phyloP scores from a whole-genome alignment of 2,888 invertebrate genomes.

The Yponomeuta evonymella region DNA sequence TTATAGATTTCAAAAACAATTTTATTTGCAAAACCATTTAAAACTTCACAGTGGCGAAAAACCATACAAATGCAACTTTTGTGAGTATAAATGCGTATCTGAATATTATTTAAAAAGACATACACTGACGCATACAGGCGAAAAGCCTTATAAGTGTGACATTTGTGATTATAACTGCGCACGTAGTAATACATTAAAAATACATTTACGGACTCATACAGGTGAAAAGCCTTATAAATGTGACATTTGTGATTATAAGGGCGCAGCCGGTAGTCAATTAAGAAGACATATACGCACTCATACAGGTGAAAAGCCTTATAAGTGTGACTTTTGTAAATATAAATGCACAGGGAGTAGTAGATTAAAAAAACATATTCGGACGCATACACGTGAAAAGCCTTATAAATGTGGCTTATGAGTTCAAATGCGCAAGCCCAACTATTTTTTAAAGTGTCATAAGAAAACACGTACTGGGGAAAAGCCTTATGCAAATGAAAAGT shows the following conservation, averaged over 20 bases:
- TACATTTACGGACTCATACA: neutral
- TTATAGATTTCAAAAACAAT: slow-evolving; percentile 14
- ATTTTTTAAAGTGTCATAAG: too few species aligned
- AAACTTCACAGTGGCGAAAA: slow-evolving; percentile 24
- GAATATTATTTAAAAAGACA: neutral
- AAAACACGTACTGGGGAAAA: too few species aligned
- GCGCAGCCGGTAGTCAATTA: neutral
- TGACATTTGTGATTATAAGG: neutral
- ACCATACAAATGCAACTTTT: slow-evolving; percentile 22
- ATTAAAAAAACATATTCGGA: neutral
- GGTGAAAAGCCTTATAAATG: slow-evolving; percentile 13
- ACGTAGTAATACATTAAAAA: neutral
- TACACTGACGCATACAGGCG: neutral
- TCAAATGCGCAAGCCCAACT: neutral
- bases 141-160: neutral
- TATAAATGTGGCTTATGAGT: slow-evolving; percentile 10
- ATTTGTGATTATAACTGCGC: neutral
- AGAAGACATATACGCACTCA: neutral
- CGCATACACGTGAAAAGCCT: slow-evolving; percentile 6
- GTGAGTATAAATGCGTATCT: neutral
- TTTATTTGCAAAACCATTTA: slow-evolving; percentile 21
- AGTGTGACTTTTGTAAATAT: slow-evolving; percentile 11
- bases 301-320: neutral
- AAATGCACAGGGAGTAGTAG: neutral
- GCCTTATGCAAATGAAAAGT: too few species aligned